Percentiles rank a stretch among this genome's conserved stretches.
Evolutionary conservation across 2,113 vertebrate species (phyloP).

Genomic region (Isurus oxyrinchus): DNA sequence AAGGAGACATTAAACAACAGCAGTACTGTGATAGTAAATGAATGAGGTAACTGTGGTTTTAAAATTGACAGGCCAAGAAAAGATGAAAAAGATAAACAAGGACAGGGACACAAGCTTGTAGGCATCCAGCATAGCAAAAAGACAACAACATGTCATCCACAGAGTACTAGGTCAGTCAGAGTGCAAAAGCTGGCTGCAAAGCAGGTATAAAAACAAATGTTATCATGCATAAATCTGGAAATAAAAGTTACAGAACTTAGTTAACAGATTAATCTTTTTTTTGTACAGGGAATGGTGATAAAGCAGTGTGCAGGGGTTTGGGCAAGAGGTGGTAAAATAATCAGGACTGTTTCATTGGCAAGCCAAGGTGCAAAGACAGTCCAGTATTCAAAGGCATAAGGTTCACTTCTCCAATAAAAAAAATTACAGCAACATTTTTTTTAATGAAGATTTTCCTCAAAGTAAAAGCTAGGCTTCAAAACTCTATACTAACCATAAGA

Average conservation of each 20-base stretch:
- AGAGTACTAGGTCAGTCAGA: background rate
- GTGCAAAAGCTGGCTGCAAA: background rate
- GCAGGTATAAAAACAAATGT: background rate
- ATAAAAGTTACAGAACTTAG: background rate
- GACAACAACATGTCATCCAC: background rate
- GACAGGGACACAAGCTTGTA: background rate
- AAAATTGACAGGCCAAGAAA: background rate
- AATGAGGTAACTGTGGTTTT: background rate
- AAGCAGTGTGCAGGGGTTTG: background rate
- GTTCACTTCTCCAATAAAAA: conserved; percentile 3
- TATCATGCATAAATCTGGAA: conserved; percentile 10
- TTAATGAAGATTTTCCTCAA: background rate
- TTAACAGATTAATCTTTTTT: background rate
- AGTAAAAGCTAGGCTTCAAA: background rate
- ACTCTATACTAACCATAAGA: background rate
- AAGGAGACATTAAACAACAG: background rate
- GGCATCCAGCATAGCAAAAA: background rate
- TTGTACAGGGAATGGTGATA: background rate
- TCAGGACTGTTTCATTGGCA: conserved; percentile 26
- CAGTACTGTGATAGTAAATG: background rate
- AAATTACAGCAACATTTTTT: background rate
- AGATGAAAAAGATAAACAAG: background rate
- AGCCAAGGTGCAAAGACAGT: conserved; percentile 29
- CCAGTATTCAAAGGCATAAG: background rate
- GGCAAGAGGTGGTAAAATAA: background rate